These are phyloP conservation scores for Pangasius larnaudii DNA, from an alignment of 2,797 vertebrate species.

Conservation along the genomic window DNA sequence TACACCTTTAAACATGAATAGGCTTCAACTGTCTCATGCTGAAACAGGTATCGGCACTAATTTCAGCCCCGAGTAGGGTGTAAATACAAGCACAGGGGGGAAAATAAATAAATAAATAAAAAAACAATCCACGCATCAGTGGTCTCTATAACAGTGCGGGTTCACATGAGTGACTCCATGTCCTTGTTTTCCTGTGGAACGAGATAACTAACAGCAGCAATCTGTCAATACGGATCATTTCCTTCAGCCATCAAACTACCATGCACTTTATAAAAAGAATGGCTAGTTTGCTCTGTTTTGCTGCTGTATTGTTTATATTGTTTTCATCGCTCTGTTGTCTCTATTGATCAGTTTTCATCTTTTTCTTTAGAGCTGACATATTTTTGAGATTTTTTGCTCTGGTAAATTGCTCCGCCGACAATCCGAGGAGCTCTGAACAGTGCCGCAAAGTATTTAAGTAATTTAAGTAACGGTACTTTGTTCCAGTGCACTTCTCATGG, in stretches of 20 bases:
- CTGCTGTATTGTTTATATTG: not conserved
- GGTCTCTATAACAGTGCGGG: not conserved
- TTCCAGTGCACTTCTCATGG: not conserved
- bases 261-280: not conserved
- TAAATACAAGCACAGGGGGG: not conserved
- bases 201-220: slow-evolving; percentile 11
- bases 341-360: not conserved
- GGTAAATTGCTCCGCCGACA: not conserved
- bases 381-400: not conserved
- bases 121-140: not conserved
- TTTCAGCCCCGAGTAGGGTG: not conserved
- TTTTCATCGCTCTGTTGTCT: not conserved
- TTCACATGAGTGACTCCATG: not conserved
- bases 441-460: not conserved
- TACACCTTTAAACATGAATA: not conserved
- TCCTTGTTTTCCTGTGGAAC: slow-evolving; percentile 27
- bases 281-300: not conserved
- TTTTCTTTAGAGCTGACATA: not conserved
- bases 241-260: slow-evolving; percentile 15
- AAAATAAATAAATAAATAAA: not conserved
- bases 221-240: slow-evolving; percentile 35
- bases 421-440: not conserved
- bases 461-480: not conserved
- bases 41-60: too few relatives aligned
- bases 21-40: not conserved